Conservation (phyloP, 2,888 invertebrate genomes). For the Drosophila falleni region DNA sequence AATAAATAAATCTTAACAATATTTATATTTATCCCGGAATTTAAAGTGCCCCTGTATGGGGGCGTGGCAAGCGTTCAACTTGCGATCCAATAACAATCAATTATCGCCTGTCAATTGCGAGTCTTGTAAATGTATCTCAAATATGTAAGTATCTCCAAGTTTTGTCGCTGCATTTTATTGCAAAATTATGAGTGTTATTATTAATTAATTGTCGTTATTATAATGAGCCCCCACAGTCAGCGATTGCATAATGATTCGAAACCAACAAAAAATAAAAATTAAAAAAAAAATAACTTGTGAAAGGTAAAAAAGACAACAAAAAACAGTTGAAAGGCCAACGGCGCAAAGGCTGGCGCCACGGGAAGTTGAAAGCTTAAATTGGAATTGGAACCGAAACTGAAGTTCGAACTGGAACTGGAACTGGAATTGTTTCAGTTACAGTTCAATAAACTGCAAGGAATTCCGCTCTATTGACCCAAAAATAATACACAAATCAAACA, state of each 20-base stretch:
- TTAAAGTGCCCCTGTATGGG: conserved; percentile 24
- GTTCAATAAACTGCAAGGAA: conserved; percentile 75
- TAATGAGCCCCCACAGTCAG: conserved; percentile 43
- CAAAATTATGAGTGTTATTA: conserved; percentile 61
- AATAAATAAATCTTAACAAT: conserved; percentile 21
- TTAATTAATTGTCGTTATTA: conserved; percentile 65
- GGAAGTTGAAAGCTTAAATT: conserved; percentile 40
- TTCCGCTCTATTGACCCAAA: conserved; percentile 78
- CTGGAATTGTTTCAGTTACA: conserved; percentile 39
- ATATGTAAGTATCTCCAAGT: conserved; percentile 13
- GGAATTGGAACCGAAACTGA: conserved; percentile 13
- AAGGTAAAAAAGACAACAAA: conserved; percentile 50
- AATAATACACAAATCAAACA: conserved; percentile 46
- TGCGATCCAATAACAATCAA: conserved; percentile 60
- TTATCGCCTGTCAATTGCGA: conserved; percentile 66
- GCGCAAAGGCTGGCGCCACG: conserved; percentile 28
- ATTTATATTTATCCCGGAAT: conserved; percentile 32
- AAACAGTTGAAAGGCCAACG: conserved; percentile 29
- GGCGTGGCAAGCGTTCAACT: conserved; percentile 40
- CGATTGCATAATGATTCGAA: conserved; percentile 39
- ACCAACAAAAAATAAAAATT: conserved; percentile 6
- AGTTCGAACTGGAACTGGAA: conserved; percentile 4
- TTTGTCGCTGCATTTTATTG: conserved; percentile 61
- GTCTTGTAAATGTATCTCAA: conserved; percentile 60
- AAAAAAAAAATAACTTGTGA: conserved; percentile 44